A percentile compares a stretch with the other conserved stretches of the same genome.
phyloP scores from a whole-genome alignment of 2,797 vertebrate genomes.

The Sebastes kiyomatsui region DNA sequence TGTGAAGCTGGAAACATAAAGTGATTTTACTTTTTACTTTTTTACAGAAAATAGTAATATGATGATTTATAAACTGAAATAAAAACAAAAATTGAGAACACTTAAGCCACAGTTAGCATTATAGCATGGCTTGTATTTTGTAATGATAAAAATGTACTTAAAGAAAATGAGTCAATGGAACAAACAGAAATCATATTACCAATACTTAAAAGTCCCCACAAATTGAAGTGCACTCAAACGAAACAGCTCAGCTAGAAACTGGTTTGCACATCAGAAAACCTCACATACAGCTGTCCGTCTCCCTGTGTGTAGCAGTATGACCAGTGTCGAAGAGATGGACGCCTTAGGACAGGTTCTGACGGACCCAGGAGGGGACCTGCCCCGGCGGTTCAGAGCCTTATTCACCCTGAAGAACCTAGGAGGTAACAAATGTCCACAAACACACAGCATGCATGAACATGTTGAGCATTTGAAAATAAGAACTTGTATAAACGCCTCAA shows the following conservation, averaged over 20 bases:
- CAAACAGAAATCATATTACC: background rate
- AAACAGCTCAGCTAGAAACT: too few relatives aligned
- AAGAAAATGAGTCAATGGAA: background rate
- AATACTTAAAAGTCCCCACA: background rate
- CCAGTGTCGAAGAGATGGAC: constrained; percentile 76
- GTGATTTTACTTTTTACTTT: rapidly evolving
- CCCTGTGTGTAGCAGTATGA: constrained; percentile 76
- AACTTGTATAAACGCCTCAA: background rate
- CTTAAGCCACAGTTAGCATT: background rate
- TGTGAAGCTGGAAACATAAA: too few relatives aligned
- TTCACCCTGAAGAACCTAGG: constrained; percentile 93
- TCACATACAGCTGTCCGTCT: background rate
- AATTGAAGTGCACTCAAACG: background rate
- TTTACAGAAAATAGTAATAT: background rate
- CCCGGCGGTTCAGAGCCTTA: constrained; percentile 90
- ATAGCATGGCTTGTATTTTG: background rate
- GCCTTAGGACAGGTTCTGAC: constrained; percentile 84
- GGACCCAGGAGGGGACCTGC: constrained; percentile 81
- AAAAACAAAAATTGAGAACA: background rate
- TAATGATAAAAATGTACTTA: background rate
- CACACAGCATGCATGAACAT: background rate
- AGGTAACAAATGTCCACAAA: constrained; percentile 58
- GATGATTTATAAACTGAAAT: background rate
- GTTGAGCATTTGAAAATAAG: background rate
- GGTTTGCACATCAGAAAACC: too few relatives aligned